Conservation (phyloP, 2,797 vertebrate species). For the Liparis tanakae region DNA sequence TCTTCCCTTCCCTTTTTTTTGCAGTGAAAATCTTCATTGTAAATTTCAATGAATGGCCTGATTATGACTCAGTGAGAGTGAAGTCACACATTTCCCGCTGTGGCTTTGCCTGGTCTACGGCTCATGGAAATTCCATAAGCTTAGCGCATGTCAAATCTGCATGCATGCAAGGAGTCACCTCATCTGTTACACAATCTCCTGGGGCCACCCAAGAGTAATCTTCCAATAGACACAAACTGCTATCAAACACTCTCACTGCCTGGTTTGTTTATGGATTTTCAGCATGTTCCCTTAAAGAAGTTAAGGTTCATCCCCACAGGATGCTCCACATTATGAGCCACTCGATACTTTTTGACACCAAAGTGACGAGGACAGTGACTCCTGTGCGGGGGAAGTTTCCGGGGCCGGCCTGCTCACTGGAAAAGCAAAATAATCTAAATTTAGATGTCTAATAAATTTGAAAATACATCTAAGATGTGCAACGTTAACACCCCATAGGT, state of each 20-base stretch:
- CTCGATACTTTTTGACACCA: conserved; percentile 64
- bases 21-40: background rate
- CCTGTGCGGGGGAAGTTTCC: conserved; percentile 23
- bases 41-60: background rate
- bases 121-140: conserved; percentile 61
- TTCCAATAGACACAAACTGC: conserved; percentile 67
- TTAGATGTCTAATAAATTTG: conserved; percentile 52
- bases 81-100: conserved; percentile 25
- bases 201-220: conserved; percentile 67
- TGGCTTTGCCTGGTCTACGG: conserved; percentile 27
- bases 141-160: conserved; percentile 62
- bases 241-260: conserved; percentile 62
- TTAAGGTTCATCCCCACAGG: conserved; percentile 65
- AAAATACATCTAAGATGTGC: conserved; percentile 59
- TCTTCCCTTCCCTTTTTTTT: background rate
- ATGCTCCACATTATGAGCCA: conserved; percentile 60
- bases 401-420: conserved; percentile 10
- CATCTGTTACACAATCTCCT: conserved; percentile 65
- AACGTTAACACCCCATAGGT: conserved; percentile 44
- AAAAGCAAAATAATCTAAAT: conserved; percentile 49
- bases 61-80: background rate
- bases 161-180: conserved; percentile 53
- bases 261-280: conserved; percentile 78
- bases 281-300: conserved; percentile 65
- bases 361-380: conserved; percentile 47